Conservation (phyloP, 2,113 vertebrate species). For the Cephalopholis sonnerati region DNA sequence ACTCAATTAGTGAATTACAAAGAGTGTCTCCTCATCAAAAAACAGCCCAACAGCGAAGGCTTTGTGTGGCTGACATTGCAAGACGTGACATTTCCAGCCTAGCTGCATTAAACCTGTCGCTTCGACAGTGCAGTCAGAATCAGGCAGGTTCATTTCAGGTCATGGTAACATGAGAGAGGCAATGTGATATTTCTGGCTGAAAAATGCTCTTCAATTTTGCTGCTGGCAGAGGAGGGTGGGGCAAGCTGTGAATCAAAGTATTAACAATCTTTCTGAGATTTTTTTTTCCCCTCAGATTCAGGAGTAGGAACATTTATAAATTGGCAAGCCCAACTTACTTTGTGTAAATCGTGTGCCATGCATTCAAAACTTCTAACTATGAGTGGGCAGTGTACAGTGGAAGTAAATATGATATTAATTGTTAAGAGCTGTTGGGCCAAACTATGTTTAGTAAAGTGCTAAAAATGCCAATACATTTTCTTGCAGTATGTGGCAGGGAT, state of each 20-base stretch:
- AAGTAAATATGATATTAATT: background rate
- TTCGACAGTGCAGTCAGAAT: background rate
- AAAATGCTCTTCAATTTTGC: background rate
- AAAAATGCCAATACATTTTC: background rate
- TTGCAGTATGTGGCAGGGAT: background rate
- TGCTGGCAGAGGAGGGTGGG: background rate
- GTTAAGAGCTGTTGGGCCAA: background rate
- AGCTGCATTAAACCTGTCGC: conserved; percentile 18
- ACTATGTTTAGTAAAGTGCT: background rate
- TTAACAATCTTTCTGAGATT: background rate
- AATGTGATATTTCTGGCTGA: conserved; percentile 15
- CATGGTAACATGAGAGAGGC: conserved; percentile 26
- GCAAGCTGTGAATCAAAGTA: background rate
- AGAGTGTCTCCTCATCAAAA: conserved; percentile 6
- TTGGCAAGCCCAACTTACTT: background rate
- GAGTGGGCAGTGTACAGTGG: background rate
- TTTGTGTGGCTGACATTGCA: background rate
- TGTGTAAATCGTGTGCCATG: background rate
- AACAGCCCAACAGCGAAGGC: conserved; percentile 17
- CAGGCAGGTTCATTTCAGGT: conserved; percentile 52
- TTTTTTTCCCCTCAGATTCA: background rate
- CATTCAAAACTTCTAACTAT: background rate
- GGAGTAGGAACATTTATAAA: background rate
- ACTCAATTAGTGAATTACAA: conserved; percentile 53
- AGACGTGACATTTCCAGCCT: conserved; percentile 32